Evolutionary conservation across 92 coral and sea anemone species (phyloP).

Genomic region (Heteractis magnifica): DNA sequence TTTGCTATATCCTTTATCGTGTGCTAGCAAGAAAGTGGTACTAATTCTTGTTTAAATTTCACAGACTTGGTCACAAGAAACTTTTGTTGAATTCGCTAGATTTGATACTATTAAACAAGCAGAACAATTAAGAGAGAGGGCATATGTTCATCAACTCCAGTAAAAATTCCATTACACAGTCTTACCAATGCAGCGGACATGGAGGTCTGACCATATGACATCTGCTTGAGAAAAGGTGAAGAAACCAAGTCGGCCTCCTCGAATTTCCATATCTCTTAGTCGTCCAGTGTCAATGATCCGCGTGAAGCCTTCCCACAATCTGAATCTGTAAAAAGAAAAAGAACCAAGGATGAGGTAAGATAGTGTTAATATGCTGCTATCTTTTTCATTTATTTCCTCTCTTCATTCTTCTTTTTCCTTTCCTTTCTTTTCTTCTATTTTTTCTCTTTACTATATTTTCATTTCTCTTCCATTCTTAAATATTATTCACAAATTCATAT

Average conservation of each 20-base stretch:
- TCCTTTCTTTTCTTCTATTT: not conserved
- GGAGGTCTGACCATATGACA: conserved; percentile 78
- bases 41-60: too few species aligned
- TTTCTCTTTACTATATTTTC: too few species aligned
- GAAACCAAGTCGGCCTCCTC: conserved; percentile 85
- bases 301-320: conserved; percentile 52
- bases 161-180: not conserved
- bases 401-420: not conserved
- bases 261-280: conserved; percentile 53
- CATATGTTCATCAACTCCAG: not conserved
- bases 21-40: too few species aligned
- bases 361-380: not conserved
- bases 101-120: too few species aligned
- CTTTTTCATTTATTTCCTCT: not conserved
- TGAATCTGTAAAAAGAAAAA: conserved; percentile 39
- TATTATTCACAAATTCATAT: too few species aligned
- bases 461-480: too few species aligned
- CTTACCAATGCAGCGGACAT: conserved; percentile 79
- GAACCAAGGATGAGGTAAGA: not conserved
- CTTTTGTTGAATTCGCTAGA: too few species aligned
- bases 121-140: not conserved
- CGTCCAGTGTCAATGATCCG: conserved; percentile 73
- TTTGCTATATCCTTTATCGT: too few species aligned
- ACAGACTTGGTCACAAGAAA: too few species aligned
- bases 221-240: conserved; percentile 74